Base-by-base conservation (phyloP, 1,140 invertebrate genomes). In the Megalopta genalis region DNA sequence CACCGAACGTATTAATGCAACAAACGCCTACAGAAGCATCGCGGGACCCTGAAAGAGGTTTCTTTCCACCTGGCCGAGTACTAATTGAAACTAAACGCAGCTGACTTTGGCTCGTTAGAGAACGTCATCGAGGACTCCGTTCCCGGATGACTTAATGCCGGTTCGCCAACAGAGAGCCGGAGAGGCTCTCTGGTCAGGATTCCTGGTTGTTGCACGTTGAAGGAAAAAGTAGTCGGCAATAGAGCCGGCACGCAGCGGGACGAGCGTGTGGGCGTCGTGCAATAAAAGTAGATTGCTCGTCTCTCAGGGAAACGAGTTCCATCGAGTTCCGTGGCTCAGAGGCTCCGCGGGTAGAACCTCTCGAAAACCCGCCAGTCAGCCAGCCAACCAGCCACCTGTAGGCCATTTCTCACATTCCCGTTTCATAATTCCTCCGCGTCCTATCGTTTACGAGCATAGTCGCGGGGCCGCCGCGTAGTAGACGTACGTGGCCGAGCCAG, bases 391-490 rank as follows among this genome's bases (percentile, higher is more conserved):
- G 54, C 49, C 80, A 86, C 46, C 75, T 82, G 80, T 63, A 70
- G 59, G 67, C 46, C 71, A 52, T 86, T 82, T 67, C 76, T 73
- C 49, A 71, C 59, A 81, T 71, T 81, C 72, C 27, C 62, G 70
- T 85, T 86, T 81, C 76, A 85, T 85, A 82, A 85, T 79, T 85
- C 73, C 60, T 75, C 32, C 32, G 32, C 32, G 32, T 32, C 62
- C 70, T 75, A 72, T 70, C 69, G 62, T 79, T 86, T 84, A 80
- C 83, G 70, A 76, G 70, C 68, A 66, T 9, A 59, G 16, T n/a
- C 37, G 23, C 6, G 18, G 16, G n/a, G n/a, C n/a, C 27, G 4
- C 52, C 42, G 60, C 67, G 54, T 69, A 77, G 54, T 39, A 81
- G 59, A 39, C 42, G 52, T 18, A 39, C 42, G 52, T 18, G 57